Percentiles rank a stretch among this genome's conserved stretches.
phyloP scores from a whole-genome alignment of 92 coral and sea anemone genomes.

The Parazoanthus darwini region DNA sequence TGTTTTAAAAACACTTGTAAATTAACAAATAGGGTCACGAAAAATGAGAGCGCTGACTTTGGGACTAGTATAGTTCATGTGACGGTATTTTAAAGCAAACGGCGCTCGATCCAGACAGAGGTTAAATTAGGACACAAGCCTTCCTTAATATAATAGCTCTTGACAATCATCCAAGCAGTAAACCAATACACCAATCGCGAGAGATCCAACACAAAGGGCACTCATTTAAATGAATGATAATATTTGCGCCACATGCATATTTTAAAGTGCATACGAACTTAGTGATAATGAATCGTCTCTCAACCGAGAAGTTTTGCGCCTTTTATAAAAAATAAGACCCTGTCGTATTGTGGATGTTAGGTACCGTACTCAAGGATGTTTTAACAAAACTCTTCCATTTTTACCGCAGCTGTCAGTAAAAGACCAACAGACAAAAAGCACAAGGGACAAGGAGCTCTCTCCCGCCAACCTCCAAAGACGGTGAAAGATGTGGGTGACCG shows the following conservation, averaged over 20 bases:
- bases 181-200: not conserved
- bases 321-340: not conserved
- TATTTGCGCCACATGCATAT: not conserved
- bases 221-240: conserved; percentile 25
- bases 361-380: not conserved
- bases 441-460: not conserved
- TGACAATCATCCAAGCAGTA: conserved; percentile 7
- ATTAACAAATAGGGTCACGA: no score
- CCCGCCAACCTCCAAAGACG: not conserved
- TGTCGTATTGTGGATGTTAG: not conserved
- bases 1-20: not conserved
- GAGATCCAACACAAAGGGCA: not conserved
- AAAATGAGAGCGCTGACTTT: not conserved
- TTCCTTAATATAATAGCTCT: not conserved
- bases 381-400: conserved; percentile 1
- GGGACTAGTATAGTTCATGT: not conserved
- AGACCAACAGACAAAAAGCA: not conserved
- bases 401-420: not conserved
- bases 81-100: not conserved
- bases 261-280: not conserved
- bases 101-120: not conserved
- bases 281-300: conserved; percentile 29
- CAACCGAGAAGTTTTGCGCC: conserved; percentile 42
- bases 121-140: not conserved
- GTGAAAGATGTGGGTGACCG: conserved; percentile 2